Percentiles rank a stretch among this genome's conserved stretches.
These are phyloP conservation scores for Hydriomena furcata DNA, from an alignment of 2,888 invertebrate genomes.

Conservation along the genomic window DNA sequence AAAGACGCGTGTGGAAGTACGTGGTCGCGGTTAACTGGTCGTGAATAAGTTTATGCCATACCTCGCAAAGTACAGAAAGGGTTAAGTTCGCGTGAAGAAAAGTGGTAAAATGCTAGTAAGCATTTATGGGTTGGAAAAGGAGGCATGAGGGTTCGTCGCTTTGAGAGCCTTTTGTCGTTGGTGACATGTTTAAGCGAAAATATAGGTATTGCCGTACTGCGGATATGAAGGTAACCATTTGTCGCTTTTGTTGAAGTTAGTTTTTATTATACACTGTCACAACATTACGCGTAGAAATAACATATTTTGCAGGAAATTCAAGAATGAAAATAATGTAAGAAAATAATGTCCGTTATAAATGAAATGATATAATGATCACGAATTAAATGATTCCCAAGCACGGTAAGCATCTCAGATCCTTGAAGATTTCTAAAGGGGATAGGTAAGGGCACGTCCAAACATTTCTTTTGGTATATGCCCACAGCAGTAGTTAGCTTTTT, in stretches of 20 bases:
- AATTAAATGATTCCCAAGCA: too few species aligned
- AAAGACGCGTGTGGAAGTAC: slow-evolving; percentile 31
- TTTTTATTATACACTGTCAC: slow-evolving; percentile 14
- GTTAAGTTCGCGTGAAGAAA: slow-evolving; percentile 58
- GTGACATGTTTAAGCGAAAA: slow-evolving; percentile 44
- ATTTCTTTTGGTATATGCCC: too few species aligned
- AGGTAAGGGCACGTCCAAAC: too few species aligned
- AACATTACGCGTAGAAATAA: slow-evolving; percentile 8
- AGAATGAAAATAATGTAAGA: neutral
- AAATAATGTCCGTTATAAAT: too few species aligned
- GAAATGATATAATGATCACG: too few species aligned
- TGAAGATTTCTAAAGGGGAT: too few species aligned
- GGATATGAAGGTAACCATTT: slow-evolving; percentile 34
- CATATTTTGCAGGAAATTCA: neutral
- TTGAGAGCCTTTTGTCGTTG: slow-evolving; percentile 53
- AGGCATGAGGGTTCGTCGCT: slow-evolving; percentile 53
- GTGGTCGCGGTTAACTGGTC: slow-evolving; percentile 45
- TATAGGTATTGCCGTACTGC: slow-evolving; percentile 26
- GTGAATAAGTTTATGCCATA: slow-evolving; percentile 58
- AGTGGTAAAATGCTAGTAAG: slow-evolving; percentile 67
- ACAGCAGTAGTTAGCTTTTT: too few species aligned
- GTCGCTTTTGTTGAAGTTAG: slow-evolving; percentile 10
- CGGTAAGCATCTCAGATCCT: too few species aligned
- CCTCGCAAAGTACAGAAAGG: slow-evolving; percentile 64
- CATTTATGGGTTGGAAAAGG: slow-evolving; percentile 63